Base-by-base conservation (phyloP, 2,113 vertebrate genomes). In the Myocastor coypus region DNA sequence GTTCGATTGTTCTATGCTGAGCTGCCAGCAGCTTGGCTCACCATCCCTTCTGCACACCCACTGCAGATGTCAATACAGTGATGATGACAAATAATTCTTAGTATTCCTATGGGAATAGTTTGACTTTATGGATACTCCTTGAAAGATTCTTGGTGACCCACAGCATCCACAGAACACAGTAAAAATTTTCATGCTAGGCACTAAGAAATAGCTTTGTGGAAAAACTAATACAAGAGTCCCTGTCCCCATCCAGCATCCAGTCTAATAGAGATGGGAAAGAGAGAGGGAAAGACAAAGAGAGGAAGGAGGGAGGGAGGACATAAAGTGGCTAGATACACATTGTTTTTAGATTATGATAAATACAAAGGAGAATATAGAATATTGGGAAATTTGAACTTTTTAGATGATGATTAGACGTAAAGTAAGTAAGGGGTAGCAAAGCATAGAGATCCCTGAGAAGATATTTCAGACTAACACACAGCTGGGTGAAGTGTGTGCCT, bases 291-390 rank as follows among this genome's bases (percentile, higher is more conserved):
- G 55, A 22, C 59, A 52, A 5, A 73, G 66, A 34, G 34, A 66
- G 81, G 75, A 52, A 28, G 73, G 28, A 52, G 17, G 37, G 73
- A 46, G 22, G 55, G 75, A 84, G 1, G 87, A 77, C 17, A 11
- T n/a, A 71, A 28, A 71, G 88, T 71, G 73, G 66, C 82, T 78
- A 93, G 75, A 91, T 85, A 24, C 77, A 12, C 75, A 42, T 2
- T 73, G 61, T 89, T 97, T 93, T 93, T 64, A 89, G 78, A 55
- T 71, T 71, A 26, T 61, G 59, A 14, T 52, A 80, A 66, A 22
- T 69, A 10, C 42, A 40, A 83, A 73, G 52, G 68, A 71, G 63
- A 89, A 40, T 37, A 50, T 63, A 6, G 83, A 86, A 46, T 83
- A 16, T 57, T 50, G 83, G 55, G 37, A 8, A 4, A 75, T 93